Evolutionary conservation across 2,888 invertebrate species (phyloP), one percentile per base, ranked within the genome.

Genomic region (Allophyes oxyacanthae): DNA sequence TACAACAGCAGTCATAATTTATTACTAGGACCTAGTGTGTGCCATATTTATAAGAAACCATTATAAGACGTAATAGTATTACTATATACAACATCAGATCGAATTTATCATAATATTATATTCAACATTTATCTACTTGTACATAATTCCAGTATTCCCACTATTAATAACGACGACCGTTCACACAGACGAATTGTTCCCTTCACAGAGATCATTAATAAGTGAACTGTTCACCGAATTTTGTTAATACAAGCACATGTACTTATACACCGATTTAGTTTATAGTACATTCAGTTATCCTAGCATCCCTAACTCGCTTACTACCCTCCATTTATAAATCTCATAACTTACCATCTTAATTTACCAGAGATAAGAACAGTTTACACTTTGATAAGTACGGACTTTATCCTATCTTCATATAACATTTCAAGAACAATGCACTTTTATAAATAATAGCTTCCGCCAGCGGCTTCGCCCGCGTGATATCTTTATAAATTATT

Each of bases 51-150:
- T 11, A 13, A 54, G 13, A 64, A 42, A 34, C 55, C 52, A 46
- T 37, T 36, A 49, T 33, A 50, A 34, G 33, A 33, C n/a, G n/a
- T n/a, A n/a, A n/a, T 15, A 14, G 8, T 32, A 40, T 37, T 32
- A 48, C 28, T 69, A 60, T 64, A 46, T 69, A 69, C 60, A 64
- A 42, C 36, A 36, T 69, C 70, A 69, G 68, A 69, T 69, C 64
- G 34, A 54, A 46, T 56, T 50, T 45, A 28, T 46, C 6, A 56
- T 30, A 15, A 38, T 20, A 20, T 37, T 15, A 51, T 37, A 40
- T 48, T 46, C 49, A 59, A 66, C 25, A 66, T 46, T 55, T 44
- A 53, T 10, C 34, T 56, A 64, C 38, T 68, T 63, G 63, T 63
- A 59, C 64, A 69, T 64, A 51, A 51, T 53, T 68, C 52, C 54